Percentiles rank a stretch among this genome's conserved stretches.
These are phyloP conservation scores for Himantopus leucocephalus DNA, from an alignment of 2,113 vertebrate genomes.

Conservation along the genomic window DNA sequence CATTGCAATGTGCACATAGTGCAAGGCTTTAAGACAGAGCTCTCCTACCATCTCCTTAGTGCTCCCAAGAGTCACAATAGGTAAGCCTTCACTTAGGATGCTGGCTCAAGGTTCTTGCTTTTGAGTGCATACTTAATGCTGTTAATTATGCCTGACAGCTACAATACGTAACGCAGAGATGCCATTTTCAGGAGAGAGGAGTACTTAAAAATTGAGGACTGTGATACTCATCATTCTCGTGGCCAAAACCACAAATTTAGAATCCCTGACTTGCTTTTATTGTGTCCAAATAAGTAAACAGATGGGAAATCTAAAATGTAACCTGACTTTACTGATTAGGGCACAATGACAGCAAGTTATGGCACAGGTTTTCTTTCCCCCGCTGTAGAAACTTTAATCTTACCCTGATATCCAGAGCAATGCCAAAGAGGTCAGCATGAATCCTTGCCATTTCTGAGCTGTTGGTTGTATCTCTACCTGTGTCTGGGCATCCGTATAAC, in stretches of 20 bases:
- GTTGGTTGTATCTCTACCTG: not conserved
- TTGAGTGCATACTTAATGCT: not conserved
- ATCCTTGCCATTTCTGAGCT: not conserved
- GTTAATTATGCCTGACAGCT: not conserved
- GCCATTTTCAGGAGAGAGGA: not conserved
- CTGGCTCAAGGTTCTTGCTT: not conserved
- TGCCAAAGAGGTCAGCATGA: not conserved
- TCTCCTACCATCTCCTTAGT: not conserved
- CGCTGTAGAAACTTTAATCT: not conserved
- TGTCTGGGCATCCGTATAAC: not conserved
- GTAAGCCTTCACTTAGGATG: not conserved
- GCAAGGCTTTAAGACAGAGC: not conserved
- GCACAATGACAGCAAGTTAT: not conserved
- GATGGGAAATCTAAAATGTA: not conserved
- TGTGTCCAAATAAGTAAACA: not conserved
- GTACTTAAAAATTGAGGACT: not conserved
- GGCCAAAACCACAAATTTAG: not conserved
- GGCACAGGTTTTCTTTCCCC: not conserved
- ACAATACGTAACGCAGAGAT: fast-evolving
- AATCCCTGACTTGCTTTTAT: not conserved
- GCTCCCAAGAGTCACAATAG: not conserved
- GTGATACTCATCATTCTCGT: not conserved
- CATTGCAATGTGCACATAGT: fast-evolving
- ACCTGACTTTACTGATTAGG: not conserved
- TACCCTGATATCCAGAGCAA: not conserved